Percentiles rank a stretch among this genome's conserved stretches.
phyloP scores from a whole-genome alignment of 2,113 vertebrate genomes.

The Corvus moneduloides region DNA sequence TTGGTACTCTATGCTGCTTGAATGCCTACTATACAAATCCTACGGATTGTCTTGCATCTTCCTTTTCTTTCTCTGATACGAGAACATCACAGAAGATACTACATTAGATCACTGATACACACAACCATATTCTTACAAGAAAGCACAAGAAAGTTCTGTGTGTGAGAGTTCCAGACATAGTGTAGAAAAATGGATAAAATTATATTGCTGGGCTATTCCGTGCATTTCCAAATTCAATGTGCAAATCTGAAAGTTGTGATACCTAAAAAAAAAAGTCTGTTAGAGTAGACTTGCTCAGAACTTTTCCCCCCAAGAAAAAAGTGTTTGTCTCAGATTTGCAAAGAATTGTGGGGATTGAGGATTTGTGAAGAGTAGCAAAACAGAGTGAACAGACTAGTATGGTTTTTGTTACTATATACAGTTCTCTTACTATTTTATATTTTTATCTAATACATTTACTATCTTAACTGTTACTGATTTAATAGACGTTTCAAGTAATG shows the following conservation, averaged over 20 bases:
- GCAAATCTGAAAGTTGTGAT: background rate
- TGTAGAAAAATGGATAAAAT: background rate
- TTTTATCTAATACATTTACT: background rate
- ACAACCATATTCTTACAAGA: background rate
- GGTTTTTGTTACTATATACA: background rate
- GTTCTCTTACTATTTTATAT: background rate
- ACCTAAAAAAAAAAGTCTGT: background rate
- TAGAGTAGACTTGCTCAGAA: background rate
- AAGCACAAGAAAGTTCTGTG: background rate
- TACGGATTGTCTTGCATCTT: background rate
- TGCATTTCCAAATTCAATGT: background rate
- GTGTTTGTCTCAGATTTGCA: background rate
- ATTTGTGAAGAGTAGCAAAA: background rate
- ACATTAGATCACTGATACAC: background rate
- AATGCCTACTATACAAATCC: background rate
- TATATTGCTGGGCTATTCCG: background rate
- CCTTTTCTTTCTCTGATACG: background rate
- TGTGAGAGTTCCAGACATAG: background rate
- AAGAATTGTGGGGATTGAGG: background rate
- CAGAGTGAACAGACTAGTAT: background rate
- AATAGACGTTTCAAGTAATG: background rate
- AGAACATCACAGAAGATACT: background rate
- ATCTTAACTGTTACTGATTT: background rate
- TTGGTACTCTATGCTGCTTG: background rate
- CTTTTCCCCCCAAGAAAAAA: fast-evolving